Evolutionary conservation across 2,113 vertebrate species (phyloP).

Genomic region (Electrona antarctica): DNA sequence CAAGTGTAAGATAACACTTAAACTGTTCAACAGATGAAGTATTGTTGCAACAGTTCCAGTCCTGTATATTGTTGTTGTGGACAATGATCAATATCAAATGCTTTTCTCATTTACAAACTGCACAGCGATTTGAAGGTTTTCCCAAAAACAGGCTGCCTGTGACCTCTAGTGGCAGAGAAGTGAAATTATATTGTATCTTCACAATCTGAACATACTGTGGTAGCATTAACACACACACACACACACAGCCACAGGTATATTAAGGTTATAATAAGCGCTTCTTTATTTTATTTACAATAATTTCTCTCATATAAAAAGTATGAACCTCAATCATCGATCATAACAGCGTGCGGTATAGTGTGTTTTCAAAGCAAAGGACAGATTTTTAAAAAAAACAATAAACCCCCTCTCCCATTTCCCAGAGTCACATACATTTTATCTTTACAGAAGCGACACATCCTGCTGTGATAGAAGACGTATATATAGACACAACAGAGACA

Average conservation of each 20-base stretch:
- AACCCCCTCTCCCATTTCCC: conserved; percentile 26
- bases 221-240: no score
- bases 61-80: no score
- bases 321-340: conserved; percentile 70
- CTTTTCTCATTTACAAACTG: no score
- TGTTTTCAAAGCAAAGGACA: conserved; percentile 61
- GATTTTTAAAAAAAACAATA: not conserved
- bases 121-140: no score
- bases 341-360: conserved; percentile 60
- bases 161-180: no score
- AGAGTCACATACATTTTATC: conserved; percentile 24
- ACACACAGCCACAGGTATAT: not conserved
- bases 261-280: conserved; percentile 37
- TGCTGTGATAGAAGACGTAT: conserved; percentile 55
- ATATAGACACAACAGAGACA: conserved; percentile 38
- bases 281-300: conserved; percentile 78
- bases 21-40: no score
- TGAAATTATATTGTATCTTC: not conserved
- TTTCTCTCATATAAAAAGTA: conserved; percentile 74
- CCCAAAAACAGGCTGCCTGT: no score
- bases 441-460: conserved; percentile 38
- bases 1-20: no score
- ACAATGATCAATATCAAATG: no score
- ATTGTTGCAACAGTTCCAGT: no score
- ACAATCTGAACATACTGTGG: not conserved